Evolutionary conservation across 2,113 vertebrate genomes (phyloP).

Genomic region (Panurus biarmicus): DNA sequence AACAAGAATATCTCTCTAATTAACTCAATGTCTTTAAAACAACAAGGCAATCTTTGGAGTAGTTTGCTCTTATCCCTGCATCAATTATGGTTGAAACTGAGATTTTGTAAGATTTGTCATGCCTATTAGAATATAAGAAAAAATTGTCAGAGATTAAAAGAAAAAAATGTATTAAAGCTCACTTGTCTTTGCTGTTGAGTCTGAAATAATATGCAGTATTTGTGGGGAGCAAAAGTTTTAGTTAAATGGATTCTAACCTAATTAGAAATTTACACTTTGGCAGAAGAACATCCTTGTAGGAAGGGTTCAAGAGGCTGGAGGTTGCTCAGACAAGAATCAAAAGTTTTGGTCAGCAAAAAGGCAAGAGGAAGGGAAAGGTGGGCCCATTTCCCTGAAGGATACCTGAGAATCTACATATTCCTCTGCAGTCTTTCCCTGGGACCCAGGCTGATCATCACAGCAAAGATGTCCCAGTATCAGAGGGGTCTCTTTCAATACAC

Average conservation of each 20-base stretch:
- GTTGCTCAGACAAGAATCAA: not conserved
- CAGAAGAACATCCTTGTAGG: not conserved
- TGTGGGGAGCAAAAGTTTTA: not conserved
- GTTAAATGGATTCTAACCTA: not conserved
- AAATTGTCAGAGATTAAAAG: not conserved
- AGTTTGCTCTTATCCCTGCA: not conserved
- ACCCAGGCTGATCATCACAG: not conserved
- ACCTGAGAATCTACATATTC: not conserved
- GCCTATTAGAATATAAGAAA: not conserved
- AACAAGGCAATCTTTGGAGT: not conserved
- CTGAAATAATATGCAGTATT: not conserved
- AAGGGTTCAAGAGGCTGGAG: not conserved
- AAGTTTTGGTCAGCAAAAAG: not conserved
- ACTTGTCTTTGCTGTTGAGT: not conserved
- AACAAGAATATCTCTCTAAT: slow-evolving; percentile 50
- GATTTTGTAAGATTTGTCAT: not conserved
- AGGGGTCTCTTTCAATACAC: not conserved
- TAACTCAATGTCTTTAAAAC: slow-evolving; percentile 19
- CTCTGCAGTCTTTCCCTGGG: not conserved
- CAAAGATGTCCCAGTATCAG: not conserved
- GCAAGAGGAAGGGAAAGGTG: not conserved
- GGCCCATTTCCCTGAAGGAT: not conserved
- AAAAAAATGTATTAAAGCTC: slow-evolving; percentile 3
- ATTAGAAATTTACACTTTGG: not conserved
- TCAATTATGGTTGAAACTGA: not conserved